These are phyloP conservation scores for Megalonaias nervosa DNA, from an alignment of 1,140 invertebrate genomes.

Conservation along the genomic window DNA sequence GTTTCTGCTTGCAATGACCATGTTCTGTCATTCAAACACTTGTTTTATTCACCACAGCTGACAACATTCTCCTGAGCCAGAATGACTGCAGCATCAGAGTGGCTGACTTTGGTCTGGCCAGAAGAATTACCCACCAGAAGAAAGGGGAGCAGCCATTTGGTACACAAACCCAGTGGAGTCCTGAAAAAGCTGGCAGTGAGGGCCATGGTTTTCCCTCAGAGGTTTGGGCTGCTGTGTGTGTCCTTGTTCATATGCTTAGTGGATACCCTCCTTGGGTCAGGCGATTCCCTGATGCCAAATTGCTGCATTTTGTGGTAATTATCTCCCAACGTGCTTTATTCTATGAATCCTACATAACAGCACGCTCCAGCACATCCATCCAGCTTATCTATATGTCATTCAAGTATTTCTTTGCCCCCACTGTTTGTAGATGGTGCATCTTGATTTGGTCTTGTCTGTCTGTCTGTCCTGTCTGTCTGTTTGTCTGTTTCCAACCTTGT, in stretches of 20 bases:
- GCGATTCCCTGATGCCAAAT: conserved; percentile 37
- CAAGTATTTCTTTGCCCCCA: no score
- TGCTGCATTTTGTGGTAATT: conserved; percentile 59
- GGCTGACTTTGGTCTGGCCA: conserved; percentile 62
- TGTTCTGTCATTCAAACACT: background rate
- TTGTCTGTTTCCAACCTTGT: no score
- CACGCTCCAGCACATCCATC: no score
- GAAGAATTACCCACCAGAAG: conserved; percentile 25
- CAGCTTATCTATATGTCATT: no score
- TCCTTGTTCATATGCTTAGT: conserved; percentile 61
- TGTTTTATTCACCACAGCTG: conserved; percentile 45
- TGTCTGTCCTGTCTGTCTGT: no score
- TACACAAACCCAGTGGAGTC: conserved; percentile 62
- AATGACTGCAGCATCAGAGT: conserved; percentile 39
- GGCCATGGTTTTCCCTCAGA: conserved; percentile 63
- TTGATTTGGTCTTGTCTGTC: no score
- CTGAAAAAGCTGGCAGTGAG: conserved; percentile 59
- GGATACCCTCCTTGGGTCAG: conserved; percentile 60
- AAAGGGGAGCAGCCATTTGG: conserved; percentile 44
- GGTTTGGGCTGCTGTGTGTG: conserved; percentile 62
- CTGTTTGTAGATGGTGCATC: no score
- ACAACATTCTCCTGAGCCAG: conserved; percentile 59
- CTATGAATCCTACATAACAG: no score
- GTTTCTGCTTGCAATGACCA: background rate
- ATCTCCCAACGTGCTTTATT: background rate